These are phyloP conservation scores for Druceiella hillmani DNA, from an alignment of 2,888 invertebrate species.

Conservation along the genomic window DNA sequence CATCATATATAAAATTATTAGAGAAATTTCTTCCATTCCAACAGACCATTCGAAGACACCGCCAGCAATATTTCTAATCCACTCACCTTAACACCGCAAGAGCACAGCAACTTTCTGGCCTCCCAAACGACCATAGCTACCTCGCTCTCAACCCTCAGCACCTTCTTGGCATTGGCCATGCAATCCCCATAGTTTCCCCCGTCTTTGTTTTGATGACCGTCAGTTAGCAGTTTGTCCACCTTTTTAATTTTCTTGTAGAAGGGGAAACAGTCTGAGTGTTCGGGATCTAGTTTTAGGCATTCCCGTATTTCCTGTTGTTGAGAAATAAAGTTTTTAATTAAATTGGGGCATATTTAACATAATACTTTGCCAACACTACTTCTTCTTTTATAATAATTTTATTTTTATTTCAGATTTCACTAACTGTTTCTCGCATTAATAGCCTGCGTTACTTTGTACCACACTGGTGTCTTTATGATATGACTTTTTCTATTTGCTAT, in stretches of 20 bases:
- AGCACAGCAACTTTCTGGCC: constrained; percentile 74
- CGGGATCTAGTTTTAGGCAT: constrained; percentile 94
- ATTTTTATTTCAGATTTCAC: too few species aligned
- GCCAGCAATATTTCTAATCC: too few species aligned
- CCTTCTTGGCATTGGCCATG: constrained; percentile 59
- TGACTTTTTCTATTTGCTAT: too few species aligned
- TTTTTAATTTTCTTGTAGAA: constrained; percentile 96
- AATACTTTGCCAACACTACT: too few species aligned
- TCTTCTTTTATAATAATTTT: too few species aligned
- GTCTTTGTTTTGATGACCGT: constrained; percentile 58
- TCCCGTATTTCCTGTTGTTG: constrained; percentile 85
- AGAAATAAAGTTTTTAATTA: neutral
- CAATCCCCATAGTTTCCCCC: constrained; percentile 63
- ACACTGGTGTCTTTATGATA: too few species aligned
- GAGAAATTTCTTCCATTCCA: too few species aligned
- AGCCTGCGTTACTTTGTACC: too few species aligned
- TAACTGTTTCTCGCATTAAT: too few species aligned
- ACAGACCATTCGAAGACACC: too few species aligned
- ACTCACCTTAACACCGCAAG: constrained; percentile 57
- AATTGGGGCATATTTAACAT: too few species aligned
- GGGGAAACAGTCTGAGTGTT: constrained; percentile 93
- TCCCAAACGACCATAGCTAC: constrained; percentile 66
- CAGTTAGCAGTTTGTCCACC: constrained; percentile 71
- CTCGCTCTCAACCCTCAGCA: constrained; percentile 64
- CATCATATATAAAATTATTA: too few species aligned